Base-by-base conservation (phyloP, 2,888 invertebrate species). In the Drosophila monieri region DNA sequence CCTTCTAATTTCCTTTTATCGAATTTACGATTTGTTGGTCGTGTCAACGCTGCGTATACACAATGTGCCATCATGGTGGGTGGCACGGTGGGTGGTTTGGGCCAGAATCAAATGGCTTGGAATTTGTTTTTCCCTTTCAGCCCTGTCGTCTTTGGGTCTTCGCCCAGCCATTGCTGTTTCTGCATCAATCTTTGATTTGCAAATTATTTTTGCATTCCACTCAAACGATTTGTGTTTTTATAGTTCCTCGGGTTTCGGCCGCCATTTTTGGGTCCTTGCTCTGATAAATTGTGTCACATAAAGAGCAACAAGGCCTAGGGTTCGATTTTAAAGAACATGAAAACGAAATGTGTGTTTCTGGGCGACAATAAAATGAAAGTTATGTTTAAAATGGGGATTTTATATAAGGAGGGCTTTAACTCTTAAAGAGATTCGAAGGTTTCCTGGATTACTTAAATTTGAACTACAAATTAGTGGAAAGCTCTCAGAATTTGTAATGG, bases 1-100 rank as follows among this genome's bases (percentile, higher is more conserved):
- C 81, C 88, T 71, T 78, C 85, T 83, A 88, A 84, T 88, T 84
- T 84, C 88, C 83, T 88, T 79, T 83, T 88, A 88, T 85, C 83
- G 88, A 85, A 77, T 84, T 88, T 84, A 85, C 86, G 88, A 85
- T 85, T 81, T 85, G 79, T 76, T 76, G 74, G 70, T 56, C 88
- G 85, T 85, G 86, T 72, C 43, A 61, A 52, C 47, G 23, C 27
- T 52, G 48, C 44, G 44, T 44, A 74, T 83, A 68, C 55, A 57
- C 43, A 61, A 71, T 44, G 71, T 30, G 12, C 6, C 10, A 21
- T 43, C 27, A 0, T n/a, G 46, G 39, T 46, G 14, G 12, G 14
- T 14, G 15, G 39, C n/a, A 35, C 23, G 10, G 30, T 47, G 61
- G 39, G 12, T 41, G 47, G 57, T n/a, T 18, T 14, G 48, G 32